Evolutionary conservation across 2,888 invertebrate species (phyloP).

Genomic region (Machimus atricapillus): DNA sequence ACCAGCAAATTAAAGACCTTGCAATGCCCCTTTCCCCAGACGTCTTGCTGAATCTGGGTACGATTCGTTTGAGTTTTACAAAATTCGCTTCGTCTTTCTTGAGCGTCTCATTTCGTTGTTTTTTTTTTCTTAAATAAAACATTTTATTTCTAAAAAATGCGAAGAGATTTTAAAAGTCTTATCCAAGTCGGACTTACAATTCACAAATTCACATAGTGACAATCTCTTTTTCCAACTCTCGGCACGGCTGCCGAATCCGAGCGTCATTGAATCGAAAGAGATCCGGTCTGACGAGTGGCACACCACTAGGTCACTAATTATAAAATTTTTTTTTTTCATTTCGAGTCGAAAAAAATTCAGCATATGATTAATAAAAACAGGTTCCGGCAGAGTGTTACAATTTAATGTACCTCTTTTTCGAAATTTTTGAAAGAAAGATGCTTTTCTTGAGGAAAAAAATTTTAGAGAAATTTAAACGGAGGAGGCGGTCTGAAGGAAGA

Average conservation of each 20-base stretch:
- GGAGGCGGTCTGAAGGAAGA: neutral
- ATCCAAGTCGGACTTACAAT: neutral
- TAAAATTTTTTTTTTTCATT: neutral
- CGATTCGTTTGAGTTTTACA: neutral
- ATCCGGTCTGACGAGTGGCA: slow-evolving; percentile 19
- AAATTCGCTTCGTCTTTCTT: neutral
- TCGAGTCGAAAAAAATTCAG: neutral
- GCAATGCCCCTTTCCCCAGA: neutral
- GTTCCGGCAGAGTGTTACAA: neutral
- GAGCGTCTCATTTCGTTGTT: neutral
- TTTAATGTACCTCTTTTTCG: neutral
- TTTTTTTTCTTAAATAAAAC: neutral
- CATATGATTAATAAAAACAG: neutral
- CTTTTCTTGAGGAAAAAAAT: neutral
- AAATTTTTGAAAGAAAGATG: neutral
- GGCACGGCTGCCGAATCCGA: neutral
- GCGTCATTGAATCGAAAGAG: slow-evolving; percentile 12
- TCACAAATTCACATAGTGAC: slow-evolving; percentile 10
- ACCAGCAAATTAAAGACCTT: neutral
- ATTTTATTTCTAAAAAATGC: neutral
- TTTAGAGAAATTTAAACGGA: neutral
- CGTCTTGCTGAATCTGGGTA: neutral
- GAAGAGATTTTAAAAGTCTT: neutral
- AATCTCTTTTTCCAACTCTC: slow-evolving; percentile 10
- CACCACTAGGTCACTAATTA: slow-evolving; percentile 29